A percentile compares a stretch with the other conserved stretches of the same genome.
These are phyloP conservation scores for Trachymyrmex cornetzi DNA, from an alignment of 1,140 invertebrate species.

Conservation along the genomic window DNA sequence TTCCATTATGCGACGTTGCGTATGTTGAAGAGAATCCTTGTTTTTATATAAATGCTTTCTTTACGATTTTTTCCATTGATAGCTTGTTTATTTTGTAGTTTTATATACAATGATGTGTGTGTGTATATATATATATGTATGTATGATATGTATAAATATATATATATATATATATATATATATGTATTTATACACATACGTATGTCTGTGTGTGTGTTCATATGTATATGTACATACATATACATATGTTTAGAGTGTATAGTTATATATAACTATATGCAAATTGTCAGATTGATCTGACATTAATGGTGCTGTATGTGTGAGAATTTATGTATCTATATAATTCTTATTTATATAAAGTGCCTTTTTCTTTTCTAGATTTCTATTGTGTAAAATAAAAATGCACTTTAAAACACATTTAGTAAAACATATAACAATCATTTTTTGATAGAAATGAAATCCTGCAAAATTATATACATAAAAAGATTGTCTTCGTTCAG, in stretches of 20 bases:
- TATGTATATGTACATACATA: not conserved
- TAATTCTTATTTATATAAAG: constrained; percentile 37
- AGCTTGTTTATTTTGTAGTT: constrained; percentile 40
- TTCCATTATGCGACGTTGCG: not conserved
- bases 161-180: not conserved
- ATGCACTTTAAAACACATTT: constrained; percentile 29
- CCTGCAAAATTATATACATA: not conserved
- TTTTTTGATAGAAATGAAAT: not conserved
- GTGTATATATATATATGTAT: not conserved
- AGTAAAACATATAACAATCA: not conserved
- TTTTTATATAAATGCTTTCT: constrained; percentile 44
- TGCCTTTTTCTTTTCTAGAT: constrained; percentile 11
- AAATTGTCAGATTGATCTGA: constrained; percentile 42
- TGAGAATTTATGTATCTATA: constrained; percentile 40
- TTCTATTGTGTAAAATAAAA: not conserved
- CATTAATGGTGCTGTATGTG: constrained; percentile 40
- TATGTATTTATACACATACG: not conserved
- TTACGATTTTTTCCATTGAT: constrained; percentile 49
- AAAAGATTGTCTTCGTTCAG: constrained; percentile 13
- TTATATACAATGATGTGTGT: not conserved
- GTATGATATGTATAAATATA: too few relatives aligned
- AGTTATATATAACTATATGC: not conserved
- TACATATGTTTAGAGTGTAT: not conserved
- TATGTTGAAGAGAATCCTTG: constrained; percentile 41
- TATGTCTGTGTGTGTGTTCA: not conserved